Conservation (phyloP, 1,140 invertebrate species). For the Dolichoris vasculosae region DNA sequence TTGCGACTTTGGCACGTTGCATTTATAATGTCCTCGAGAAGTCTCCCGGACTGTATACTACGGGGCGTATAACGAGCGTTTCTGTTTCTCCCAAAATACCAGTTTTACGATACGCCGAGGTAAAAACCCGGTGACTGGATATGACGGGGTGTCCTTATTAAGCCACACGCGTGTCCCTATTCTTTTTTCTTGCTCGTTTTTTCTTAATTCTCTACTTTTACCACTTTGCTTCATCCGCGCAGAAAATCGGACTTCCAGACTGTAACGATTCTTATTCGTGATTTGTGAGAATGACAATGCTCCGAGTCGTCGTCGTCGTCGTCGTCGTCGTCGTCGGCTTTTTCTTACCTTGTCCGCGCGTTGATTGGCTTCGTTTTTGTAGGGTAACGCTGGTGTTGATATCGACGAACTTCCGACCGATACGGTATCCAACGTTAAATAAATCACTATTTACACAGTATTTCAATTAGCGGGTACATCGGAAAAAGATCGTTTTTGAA, state of each 20-base stretch:
- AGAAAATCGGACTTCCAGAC: background rate
- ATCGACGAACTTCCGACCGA: background rate
- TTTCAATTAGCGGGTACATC: background rate
- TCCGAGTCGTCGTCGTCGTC: no score
- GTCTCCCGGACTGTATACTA: background rate
- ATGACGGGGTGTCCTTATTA: conserved; percentile 39
- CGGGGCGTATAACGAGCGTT: conserved; percentile 55
- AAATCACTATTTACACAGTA: background rate
- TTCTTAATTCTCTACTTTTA: conserved; percentile 22
- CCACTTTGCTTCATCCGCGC: background rate
- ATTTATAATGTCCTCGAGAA: conserved; percentile 53
- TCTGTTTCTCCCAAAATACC: conserved; percentile 41
- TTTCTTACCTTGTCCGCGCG: background rate
- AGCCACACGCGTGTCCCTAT: conserved; percentile 4
- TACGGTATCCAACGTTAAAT: background rate
- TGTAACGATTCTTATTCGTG: conserved; percentile 17
- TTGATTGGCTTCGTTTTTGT: background rate
- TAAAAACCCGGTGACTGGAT: background rate
- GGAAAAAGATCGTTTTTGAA: background rate
- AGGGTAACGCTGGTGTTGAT: background rate
- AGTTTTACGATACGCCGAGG: conserved; percentile 35
- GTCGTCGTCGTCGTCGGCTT: no score
- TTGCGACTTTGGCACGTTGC: conserved; percentile 56
- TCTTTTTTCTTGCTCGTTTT: background rate
- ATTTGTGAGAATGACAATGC: conserved; percentile 31